A percentile compares a stretch with the other conserved stretches of the same genome.
phyloP scores from a whole-genome alignment of 1,140 invertebrate genomes.

The Drosophila seguyi region DNA sequence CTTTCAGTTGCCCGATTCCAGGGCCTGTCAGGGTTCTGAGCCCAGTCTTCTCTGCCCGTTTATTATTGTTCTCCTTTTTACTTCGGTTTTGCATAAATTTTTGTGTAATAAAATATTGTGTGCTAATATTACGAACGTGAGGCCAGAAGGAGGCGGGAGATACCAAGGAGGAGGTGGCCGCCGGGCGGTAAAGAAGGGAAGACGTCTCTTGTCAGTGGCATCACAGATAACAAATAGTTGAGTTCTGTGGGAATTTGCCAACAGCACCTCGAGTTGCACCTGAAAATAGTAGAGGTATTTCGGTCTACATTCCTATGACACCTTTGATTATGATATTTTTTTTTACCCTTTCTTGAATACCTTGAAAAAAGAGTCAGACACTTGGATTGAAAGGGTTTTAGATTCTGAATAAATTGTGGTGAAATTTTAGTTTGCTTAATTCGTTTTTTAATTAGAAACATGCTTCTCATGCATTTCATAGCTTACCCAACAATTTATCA shows the following conservation, averaged over 20 bases:
- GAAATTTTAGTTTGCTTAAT: background rate
- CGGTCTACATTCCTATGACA: conserved; percentile 2
- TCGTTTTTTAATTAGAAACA: background rate
- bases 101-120: conserved; percentile 79
- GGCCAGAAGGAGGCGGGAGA: conserved; percentile 8
- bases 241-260: conserved; percentile 38
- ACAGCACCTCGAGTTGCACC: conserved; percentile 24
- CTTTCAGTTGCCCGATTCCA: conserved; percentile 62
- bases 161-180: conserved; percentile 5
- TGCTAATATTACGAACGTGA: conserved; percentile 66
- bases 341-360: background rate
- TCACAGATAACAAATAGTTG: conserved; percentile 47
- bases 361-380: background rate
- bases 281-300: conserved; percentile 18
- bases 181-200: background rate
- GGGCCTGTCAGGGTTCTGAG: conserved; percentile 32
- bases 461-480: no score
- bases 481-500: background rate
- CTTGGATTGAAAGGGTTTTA: background rate
- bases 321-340: background rate
- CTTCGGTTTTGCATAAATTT: conserved; percentile 73
- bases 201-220: conserved; percentile 27
- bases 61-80: conserved; percentile 53
- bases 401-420: background rate
- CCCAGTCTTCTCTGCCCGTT: conserved; percentile 35